Conservation (phyloP, 2,888 invertebrate genomes). For the Pyrgus malvae region DNA sequence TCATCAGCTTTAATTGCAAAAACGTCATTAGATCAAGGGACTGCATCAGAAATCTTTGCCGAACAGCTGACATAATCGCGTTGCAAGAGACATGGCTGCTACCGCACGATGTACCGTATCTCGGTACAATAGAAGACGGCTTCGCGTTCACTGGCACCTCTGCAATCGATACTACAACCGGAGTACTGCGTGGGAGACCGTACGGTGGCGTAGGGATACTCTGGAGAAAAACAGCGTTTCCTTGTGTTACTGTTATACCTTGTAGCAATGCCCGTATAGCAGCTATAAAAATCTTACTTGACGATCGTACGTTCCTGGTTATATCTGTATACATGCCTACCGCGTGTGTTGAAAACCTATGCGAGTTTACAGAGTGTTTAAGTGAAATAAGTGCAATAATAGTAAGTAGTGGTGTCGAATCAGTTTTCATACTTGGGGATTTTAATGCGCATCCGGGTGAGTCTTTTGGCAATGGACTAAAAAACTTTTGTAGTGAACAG, state of each 20-base stretch:
- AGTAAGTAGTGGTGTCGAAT: constrained; percentile 9
- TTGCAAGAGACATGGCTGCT: constrained; percentile 9
- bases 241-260: neutral
- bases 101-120: constrained; percentile 9
- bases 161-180: constrained; percentile 17
- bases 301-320: neutral
- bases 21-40: constrained; percentile 22
- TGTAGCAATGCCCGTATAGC: neutral
- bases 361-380: constrained; percentile 22
- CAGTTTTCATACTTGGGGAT: constrained; percentile 10
- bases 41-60: neutral
- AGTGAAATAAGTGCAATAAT: constrained; percentile 21
- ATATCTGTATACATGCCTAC: constrained; percentile 8
- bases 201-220: constrained; percentile 23
- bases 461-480: constrained; percentile 13
- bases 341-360: neutral
- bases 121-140: constrained; percentile 2
- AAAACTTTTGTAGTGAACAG: constrained; percentile 21
- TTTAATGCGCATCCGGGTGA: constrained; percentile 16
- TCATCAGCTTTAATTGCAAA: constrained; percentile 32
- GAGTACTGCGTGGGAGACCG: constrained; percentile 19
- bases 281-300: neutral
- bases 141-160: constrained; percentile 11
- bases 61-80: neutral
- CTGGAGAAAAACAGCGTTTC: constrained; percentile 12